Base-by-base conservation (phyloP, 2,113 vertebrate species). In the Spilogale gracilis region DNA sequence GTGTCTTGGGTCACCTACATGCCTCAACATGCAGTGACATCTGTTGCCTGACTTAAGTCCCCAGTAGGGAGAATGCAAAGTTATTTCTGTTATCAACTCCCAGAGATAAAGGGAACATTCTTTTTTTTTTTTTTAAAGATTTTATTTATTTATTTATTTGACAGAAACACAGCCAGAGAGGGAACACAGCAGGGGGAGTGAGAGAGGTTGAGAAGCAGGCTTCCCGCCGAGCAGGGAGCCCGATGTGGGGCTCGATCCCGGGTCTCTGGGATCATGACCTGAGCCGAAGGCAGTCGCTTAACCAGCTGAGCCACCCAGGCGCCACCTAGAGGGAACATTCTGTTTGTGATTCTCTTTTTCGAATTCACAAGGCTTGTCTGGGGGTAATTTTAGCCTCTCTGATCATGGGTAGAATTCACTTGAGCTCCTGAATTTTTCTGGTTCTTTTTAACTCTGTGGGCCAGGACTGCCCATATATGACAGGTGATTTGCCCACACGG, bases 351-450 rank as follows among this genome's bases (percentile, higher is more conserved):
- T 60, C 8, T 52, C 18, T 84, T 13, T 12, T 96, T 85, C 81
- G 65, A 4, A 91, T 65, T 92, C 61, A 80, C 67, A 43, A 74
- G 56, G 61, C 45, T 92, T 74, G 74, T 69, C n/a, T 83, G 32
- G 17, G 27, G 8, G 9, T 89, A 93, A 97, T 63, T 95, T 96
- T 89, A 95, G 30, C 10, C 73, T 84, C 69, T 89, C 63, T 98
- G 45, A 67, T 85, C 69, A 85, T 61, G 38, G 63, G 25, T 73
- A 94, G 80, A 73, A 96, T 85, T 94, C 32, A n/a, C 6, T 80
- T 73, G 54, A 89, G 81, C 52, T 88, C 16, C 79, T 82, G 45
- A 92, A 61, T 48, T 94, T 96, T 86, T 96, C 88, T 83, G 54
- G 50, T 16, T 93, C 18, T 54, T 81, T 82, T 21, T 45, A 86